Evolutionary conservation across 2,888 invertebrate genomes (phyloP).

Genomic region (Cheilosia variabilis): DNA sequence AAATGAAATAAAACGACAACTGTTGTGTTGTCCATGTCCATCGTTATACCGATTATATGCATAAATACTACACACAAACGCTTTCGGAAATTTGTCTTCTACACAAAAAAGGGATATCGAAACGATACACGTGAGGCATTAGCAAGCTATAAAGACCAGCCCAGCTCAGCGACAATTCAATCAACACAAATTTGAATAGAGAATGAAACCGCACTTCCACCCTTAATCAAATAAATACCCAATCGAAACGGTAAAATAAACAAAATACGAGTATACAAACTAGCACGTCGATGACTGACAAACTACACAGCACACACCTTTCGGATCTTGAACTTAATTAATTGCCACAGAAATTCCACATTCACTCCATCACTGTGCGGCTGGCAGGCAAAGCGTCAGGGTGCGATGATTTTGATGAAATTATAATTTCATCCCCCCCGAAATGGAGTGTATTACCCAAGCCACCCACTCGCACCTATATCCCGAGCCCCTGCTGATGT

Average conservation of each 20-base stretch:
- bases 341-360: slow-evolving; percentile 70
- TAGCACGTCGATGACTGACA: no score
- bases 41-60: not conserved
- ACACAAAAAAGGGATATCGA: not conserved
- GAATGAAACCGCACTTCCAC: slow-evolving; percentile 64
- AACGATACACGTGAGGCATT: slow-evolving; percentile 39
- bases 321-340: slow-evolving; percentile 74
- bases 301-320: slow-evolving; percentile 37
- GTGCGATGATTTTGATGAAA: slow-evolving; percentile 75
- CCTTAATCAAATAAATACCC: slow-evolving; percentile 75
- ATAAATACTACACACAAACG: slow-evolving; percentile 9
- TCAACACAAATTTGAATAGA: slow-evolving; percentile 71
- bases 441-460: slow-evolving; percentile 7
- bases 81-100: not conserved
- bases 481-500: not conserved
- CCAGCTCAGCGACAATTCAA: slow-evolving; percentile 58
- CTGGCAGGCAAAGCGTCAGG: slow-evolving; percentile 64
- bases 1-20: slow-evolving; percentile 1
- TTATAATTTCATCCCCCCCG: slow-evolving; percentile 68
- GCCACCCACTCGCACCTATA: slow-evolving; percentile 1
- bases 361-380: slow-evolving; percentile 39
- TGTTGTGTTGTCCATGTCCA: not conserved
- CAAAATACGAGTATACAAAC: no score
- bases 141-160: slow-evolving; percentile 32
- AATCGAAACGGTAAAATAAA: slow-evolving; percentile 72